Evolutionary conservation across 2,888 invertebrate genomes (phyloP).

Genomic region (Drepanosiphum platanoidis): DNA sequence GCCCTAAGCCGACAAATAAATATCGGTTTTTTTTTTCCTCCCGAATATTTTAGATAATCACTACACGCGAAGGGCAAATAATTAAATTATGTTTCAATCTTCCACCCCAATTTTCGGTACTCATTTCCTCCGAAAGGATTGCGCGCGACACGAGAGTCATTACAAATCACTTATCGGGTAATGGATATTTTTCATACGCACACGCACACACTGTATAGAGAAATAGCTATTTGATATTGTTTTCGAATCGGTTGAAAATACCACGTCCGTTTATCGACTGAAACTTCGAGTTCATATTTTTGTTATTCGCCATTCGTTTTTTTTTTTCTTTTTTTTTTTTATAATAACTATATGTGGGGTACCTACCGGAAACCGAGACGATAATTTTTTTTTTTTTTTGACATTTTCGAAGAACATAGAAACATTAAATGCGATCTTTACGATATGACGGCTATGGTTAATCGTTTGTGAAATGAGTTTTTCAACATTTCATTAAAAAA

Average conservation of each 20-base stretch:
- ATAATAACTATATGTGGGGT: background rate
- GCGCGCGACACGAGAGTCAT: constrained; percentile 24
- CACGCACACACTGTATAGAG: background rate
- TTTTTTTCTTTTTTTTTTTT: background rate
- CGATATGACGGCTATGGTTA: constrained; percentile 16
- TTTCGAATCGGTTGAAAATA: background rate
- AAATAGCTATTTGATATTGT: background rate
- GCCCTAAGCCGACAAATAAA: constrained; percentile 51
- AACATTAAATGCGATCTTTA: constrained; percentile 23
- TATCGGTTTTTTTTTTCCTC: constrained; percentile 30
- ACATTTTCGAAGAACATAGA: constrained; percentile 23
- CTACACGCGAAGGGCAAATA: constrained; percentile 53
- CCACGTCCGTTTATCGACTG: background rate
- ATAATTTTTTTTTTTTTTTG: background rate
- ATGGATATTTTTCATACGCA: constrained; percentile 38
- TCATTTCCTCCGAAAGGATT: background rate
- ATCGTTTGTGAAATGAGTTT: constrained; percentile 59
- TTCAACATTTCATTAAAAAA: constrained; percentile 29
- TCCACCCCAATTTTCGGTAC: constrained; percentile 26
- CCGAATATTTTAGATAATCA: constrained; percentile 53
- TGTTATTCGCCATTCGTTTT: background rate
- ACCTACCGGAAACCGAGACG: background rate
- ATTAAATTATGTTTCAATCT: constrained; percentile 59
- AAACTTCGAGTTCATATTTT: background rate
- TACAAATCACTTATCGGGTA: constrained; percentile 48